phyloP scores from a whole-genome alignment of 2,113 vertebrate genomes.

The Heterocephalus glaber region DNA sequence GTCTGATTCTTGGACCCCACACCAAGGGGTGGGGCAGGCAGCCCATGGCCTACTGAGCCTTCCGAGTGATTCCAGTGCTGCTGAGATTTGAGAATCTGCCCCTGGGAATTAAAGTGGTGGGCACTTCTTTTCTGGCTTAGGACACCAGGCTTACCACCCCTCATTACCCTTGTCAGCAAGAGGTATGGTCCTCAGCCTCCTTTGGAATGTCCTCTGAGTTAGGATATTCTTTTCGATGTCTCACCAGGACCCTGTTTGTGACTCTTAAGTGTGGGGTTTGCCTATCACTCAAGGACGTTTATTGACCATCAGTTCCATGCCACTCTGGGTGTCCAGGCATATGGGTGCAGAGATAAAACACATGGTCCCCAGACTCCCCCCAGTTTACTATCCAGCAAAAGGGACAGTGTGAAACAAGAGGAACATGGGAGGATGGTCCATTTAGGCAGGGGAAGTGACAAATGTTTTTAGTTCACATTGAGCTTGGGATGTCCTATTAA shows the following conservation, averaged over 20 bases:
- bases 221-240: not conserved
- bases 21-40: no score
- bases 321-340: not conserved
- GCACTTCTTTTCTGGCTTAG: not conserved
- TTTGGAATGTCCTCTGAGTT: not conserved
- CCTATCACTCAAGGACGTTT: not conserved
- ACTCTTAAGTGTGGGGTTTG: not conserved
- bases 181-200: rapidly evolving
- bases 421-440: not conserved
- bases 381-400: not conserved
- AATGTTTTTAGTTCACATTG: rapidly evolving
- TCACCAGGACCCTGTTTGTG: not conserved
- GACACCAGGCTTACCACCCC: not conserved
- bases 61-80: not conserved
- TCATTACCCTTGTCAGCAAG: not conserved
- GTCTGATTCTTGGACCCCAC: not conserved
- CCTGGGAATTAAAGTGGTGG: not conserved
- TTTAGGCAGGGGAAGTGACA: not conserved
- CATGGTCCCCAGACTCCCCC: not conserved
- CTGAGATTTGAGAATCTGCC: not conserved
- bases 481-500: not conserved
- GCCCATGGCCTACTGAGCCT: no score
- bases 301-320: not conserved
- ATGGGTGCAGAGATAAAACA: not conserved
- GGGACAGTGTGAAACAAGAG: not conserved